Conservation (phyloP, 2,888 invertebrate species). For the Cotesia congregata region DNA sequence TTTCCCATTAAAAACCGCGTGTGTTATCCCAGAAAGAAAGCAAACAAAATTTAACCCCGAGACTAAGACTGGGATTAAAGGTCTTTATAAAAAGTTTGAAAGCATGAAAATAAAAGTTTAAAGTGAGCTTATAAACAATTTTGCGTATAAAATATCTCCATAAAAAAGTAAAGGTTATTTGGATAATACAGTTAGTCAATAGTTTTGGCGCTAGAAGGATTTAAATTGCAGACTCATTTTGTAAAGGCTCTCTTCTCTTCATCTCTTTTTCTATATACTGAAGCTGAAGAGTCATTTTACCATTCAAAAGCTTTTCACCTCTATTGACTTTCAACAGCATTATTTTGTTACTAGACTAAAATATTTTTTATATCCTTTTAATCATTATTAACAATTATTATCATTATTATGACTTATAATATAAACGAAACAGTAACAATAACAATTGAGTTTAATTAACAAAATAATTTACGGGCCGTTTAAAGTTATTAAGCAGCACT, state of each 20-base stretch:
- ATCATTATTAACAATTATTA: too few relatives aligned
- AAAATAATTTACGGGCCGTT: too few relatives aligned
- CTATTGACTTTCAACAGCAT: neutral
- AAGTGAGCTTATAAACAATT: neutral
- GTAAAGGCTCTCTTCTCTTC: neutral
- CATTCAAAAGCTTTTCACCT: neutral
- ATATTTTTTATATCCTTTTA: conserved; percentile 2
- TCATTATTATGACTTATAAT: too few relatives aligned
- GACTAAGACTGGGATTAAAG: neutral
- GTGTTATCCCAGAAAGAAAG: neutral
- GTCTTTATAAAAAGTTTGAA: neutral
- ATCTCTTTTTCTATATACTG: neutral
- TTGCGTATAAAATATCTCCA: neutral
- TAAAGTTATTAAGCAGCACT: too few relatives aligned
- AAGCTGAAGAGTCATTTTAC: neutral
- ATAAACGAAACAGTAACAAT: too few relatives aligned
- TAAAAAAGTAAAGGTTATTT: neutral
- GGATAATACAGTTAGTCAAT: neutral
- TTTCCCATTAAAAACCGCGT: too few relatives aligned
- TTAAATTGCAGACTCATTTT: conserved; percentile 1
- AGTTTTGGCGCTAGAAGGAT: neutral
- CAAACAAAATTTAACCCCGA: neutral
- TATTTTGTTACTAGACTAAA: neutral
- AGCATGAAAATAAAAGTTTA: neutral
- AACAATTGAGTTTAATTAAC: too few relatives aligned